Conservation (phyloP, 2,113 vertebrate species). For the Puffinus mauretanicus region DNA sequence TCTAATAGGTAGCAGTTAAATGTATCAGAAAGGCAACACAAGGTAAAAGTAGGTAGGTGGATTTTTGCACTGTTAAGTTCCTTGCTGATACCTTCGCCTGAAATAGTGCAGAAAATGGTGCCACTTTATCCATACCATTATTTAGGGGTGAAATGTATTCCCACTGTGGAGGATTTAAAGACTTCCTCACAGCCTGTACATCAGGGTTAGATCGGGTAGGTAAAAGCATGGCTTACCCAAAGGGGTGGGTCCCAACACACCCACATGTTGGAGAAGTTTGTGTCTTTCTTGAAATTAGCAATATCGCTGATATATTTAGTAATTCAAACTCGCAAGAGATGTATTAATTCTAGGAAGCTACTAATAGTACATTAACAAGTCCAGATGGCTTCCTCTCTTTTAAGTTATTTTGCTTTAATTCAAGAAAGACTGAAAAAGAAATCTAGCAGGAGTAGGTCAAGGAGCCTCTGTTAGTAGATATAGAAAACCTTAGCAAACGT, state of each 20-base stretch:
- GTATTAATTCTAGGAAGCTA: constrained; percentile 28
- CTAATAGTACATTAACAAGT: constrained; percentile 32
- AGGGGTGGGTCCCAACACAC: background rate
- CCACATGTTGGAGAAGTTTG: background rate
- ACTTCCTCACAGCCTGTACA: background rate
- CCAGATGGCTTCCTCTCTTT: constrained; percentile 43
- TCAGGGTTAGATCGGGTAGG: background rate
- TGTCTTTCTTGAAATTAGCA: background rate
- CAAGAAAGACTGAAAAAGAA: background rate
- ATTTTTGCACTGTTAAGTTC: background rate
- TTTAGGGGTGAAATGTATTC: background rate
- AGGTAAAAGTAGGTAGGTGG: background rate
- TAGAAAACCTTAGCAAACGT: background rate
- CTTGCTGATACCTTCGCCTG: background rate
- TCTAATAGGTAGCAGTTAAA: background rate
- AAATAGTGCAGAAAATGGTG: background rate
- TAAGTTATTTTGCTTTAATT: constrained; percentile 23
- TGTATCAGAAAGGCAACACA: background rate
- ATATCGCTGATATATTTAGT: background rate
- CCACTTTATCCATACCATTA: background rate
- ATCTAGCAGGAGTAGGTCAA: background rate
- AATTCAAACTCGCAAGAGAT: background rate
- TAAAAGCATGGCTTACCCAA: background rate
- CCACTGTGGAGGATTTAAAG: background rate
- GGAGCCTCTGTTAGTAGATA: background rate